phyloP scores from a whole-genome alignment of 2,797 vertebrate genomes.

The Coregonus sp. region DNA sequence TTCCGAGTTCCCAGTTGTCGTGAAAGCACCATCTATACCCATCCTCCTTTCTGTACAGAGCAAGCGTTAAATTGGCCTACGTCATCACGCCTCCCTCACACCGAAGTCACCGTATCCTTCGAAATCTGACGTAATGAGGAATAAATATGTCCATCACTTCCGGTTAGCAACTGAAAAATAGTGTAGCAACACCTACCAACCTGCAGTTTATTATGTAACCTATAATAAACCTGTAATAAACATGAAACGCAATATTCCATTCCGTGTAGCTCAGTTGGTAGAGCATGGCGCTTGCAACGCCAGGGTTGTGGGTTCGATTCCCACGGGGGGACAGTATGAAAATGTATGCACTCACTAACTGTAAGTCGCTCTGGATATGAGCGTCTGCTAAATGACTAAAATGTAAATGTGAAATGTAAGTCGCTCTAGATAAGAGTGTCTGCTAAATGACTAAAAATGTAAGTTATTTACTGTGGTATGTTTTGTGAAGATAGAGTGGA shows the following conservation, averaged over 20 bases:
- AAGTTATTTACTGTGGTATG: not conserved
- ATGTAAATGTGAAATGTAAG: too few species aligned
- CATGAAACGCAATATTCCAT: not conserved
- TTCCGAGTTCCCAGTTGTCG: too few species aligned
- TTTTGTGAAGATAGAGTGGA: not conserved
- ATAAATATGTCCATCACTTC: slow-evolving; percentile 32
- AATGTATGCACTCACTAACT: too few species aligned
- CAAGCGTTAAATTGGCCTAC: slow-evolving; percentile 72
- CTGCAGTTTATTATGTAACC: not conserved
- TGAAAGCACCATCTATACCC: slow-evolving; percentile 53
- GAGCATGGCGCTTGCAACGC: too few species aligned
- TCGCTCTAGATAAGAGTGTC: too few species aligned
- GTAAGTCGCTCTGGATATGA: too few species aligned
- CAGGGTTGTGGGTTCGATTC: too few species aligned
- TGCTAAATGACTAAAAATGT: too few species aligned
- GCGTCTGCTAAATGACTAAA: too few species aligned
- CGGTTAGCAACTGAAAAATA: not conserved
- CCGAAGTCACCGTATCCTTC: slow-evolving; percentile 68
- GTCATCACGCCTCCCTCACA: slow-evolving; percentile 83
- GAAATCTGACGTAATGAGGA: slow-evolving; percentile 70
- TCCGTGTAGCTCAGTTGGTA: not conserved
- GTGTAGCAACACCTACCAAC: not conserved
- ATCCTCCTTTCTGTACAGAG: slow-evolving; percentile 65
- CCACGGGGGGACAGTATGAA: too few species aligned
- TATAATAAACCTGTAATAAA: not conserved